Percentiles rank a stretch among this genome's conserved stretches.
phyloP scores from a whole-genome alignment of 2,888 invertebrate species.

The Auanema freiburgensis region DNA sequence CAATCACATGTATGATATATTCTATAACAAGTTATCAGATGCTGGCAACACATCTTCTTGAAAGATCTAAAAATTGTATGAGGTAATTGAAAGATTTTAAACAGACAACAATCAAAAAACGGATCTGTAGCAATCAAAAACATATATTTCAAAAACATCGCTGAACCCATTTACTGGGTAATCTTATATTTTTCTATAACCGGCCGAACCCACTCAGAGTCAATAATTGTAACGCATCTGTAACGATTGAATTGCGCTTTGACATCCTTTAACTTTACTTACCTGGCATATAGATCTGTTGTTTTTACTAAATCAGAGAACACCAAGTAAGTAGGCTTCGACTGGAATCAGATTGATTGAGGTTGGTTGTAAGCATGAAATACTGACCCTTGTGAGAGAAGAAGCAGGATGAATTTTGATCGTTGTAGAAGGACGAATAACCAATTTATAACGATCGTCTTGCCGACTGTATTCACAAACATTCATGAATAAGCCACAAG shows the following conservation, averaged over 20 bases:
- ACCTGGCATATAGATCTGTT: conserved; percentile 54
- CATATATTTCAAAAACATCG: no score
- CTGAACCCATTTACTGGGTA: no score
- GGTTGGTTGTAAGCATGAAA: background rate
- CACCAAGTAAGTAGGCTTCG: conserved; percentile 45
- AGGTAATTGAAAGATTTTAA: no score
- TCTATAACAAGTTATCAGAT: no score
- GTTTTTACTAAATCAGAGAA: conserved; percentile 58
- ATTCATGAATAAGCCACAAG: conserved; percentile 53
- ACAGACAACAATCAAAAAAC: no score
- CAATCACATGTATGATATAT: no score
- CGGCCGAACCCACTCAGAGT: conserved; percentile 42
- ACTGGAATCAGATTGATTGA: conserved; percentile 24
- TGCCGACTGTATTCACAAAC: conserved; percentile 52
- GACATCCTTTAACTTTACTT: no score
- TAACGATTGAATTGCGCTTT: background rate
- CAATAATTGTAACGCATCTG: conserved; percentile 47
- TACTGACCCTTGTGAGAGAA: conserved; percentile 29
- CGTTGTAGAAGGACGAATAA: conserved; percentile 40
- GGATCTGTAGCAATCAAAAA: no score
- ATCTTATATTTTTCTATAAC: conserved; percentile 29
- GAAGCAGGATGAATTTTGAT: conserved; percentile 59
- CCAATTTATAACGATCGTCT: conserved; percentile 48
- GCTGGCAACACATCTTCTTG: no score
- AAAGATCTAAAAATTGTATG: no score